Base-by-base conservation (phyloP, 2,888 invertebrate genomes). In the Meteorus colon region DNA sequence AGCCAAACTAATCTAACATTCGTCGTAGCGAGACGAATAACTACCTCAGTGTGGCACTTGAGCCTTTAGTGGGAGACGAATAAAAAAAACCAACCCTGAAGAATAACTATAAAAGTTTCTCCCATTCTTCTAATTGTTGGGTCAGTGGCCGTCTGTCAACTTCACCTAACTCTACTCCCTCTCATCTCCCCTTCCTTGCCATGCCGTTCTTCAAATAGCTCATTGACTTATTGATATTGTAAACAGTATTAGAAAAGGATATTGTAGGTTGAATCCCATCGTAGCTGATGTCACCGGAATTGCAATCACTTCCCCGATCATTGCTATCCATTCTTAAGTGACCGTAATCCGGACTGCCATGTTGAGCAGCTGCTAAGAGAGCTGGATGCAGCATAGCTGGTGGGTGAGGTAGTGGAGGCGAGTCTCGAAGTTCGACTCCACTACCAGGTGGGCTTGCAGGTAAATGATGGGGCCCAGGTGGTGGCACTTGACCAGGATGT, bases 191-290 rank as follows among this genome's bases (percentile, higher is more conserved):
- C 8, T 41, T 10, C 12, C 41, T 12, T 8, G 8, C 41, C 8
- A 41, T 41, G 41, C 12, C 41, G 14, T 31, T 62, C 16, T 29
- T 62, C 14, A n/a, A 10, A 48, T 27, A 68, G 27, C 31, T 48
- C 45, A 8, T 27, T 45, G 45, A n/a, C 48, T 68, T 27, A 37
- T 70, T 45, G 68, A 76, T 60, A 75, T 65, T 72, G 16, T 75
- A 68, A 79, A 80, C 71, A 82, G 86, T 73, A 91, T 92, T 93
- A 92, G 92, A 94, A 96, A 97, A 97, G 95, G 97, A 97, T 96
- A 97, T 96, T 93, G 96, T 96, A 94, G 96, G 96, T 92, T 96
- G 96, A 92, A 96, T 93, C 90, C 96, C 96, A 91, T 97, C 97
- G 92, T 96, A 97, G 88, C 94, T 94, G 91, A 96, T 95, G 91